phyloP scores from a whole-genome alignment of 2,888 invertebrate genomes.

The Spicauda simplicius region DNA sequence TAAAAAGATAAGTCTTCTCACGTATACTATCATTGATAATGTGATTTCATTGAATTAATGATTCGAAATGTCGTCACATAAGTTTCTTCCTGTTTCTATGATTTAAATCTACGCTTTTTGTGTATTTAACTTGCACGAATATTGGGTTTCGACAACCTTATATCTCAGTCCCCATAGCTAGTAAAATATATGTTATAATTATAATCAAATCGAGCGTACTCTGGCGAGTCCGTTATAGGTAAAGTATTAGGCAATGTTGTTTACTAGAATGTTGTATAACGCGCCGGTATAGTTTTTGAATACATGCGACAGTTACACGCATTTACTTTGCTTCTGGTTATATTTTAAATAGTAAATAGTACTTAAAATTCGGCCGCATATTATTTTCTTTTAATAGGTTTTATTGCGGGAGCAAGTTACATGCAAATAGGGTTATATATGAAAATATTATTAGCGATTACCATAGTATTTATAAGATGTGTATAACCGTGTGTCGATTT shows the following conservation, averaged over 20 bases:
- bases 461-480: constrained; percentile 22
- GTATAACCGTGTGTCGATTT: constrained; percentile 9
- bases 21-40: too few species aligned
- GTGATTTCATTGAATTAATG: neutral
- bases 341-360: constrained; percentile 18
- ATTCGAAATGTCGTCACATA: neutral
- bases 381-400: constrained; percentile 10
- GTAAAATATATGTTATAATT: constrained; percentile 30
- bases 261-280: constrained; percentile 21
- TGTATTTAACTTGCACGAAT: constrained; percentile 14
- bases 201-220: constrained; percentile 11
- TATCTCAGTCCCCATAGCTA: constrained; percentile 25
- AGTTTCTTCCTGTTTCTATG: neutral
- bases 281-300: constrained; percentile 19
- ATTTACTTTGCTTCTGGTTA: constrained; percentile 18
- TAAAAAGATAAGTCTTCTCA: too few species aligned
- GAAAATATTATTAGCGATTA: constrained; percentile 12
- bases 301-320: constrained; percentile 22
- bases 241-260: constrained; percentile 32
- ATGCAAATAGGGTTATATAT: constrained; percentile 14
- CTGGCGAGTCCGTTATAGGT: constrained; percentile 17
- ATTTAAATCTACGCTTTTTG: neutral
- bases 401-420: constrained; percentile 14
- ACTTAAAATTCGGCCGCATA: constrained; percentile 21
- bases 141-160: constrained; percentile 8